phyloP scores from a whole-genome alignment of 2,797 vertebrate species.

The Anas georgica region DNA sequence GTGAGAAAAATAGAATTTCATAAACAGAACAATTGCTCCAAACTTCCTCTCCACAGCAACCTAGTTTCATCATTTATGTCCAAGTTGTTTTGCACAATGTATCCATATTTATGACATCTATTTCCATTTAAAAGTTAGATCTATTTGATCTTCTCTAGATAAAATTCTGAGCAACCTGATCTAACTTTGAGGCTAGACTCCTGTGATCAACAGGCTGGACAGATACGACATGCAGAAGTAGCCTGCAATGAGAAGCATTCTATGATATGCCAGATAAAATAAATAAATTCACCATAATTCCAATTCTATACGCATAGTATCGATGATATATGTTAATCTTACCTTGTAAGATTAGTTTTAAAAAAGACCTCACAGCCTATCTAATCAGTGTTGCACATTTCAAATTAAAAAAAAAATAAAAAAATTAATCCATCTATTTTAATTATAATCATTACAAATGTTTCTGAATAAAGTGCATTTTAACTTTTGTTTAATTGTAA shows the following conservation, averaged over 20 bases:
- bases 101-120: neutral
- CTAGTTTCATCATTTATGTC: neutral
- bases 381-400: neutral
- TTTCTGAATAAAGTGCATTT: neutral
- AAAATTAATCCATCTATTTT: neutral
- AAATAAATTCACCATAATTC: neutral
- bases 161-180: neutral
- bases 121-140: neutral
- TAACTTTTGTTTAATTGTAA: neutral
- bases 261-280: neutral
- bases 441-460: neutral
- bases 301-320: neutral
- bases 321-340: neutral
- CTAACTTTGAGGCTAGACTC: neutral
- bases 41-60: neutral
- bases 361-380: neutral
- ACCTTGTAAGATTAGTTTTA: neutral
- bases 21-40: neutral
- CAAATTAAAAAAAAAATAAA: neutral
- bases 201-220: neutral
- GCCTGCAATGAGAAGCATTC: neutral
- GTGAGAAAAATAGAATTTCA: neutral
- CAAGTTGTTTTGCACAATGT: neutral
- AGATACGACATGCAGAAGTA: neutral
- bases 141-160: neutral